Evolutionary conservation across 2,888 invertebrate genomes (phyloP).

Genomic region (Meteorus cinctellus): DNA sequence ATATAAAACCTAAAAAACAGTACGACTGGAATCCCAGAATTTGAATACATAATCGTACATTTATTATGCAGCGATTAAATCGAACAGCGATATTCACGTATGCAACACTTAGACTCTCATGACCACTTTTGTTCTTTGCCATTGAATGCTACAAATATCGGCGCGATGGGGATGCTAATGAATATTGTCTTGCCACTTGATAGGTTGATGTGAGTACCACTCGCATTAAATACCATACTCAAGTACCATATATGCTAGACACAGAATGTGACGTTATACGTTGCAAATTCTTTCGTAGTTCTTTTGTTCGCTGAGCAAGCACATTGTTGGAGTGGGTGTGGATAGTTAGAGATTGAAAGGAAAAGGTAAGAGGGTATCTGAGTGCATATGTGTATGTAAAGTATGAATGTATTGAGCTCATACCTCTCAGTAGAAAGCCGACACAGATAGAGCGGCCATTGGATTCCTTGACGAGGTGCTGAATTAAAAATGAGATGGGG

Average conservation of each 20-base stretch:
- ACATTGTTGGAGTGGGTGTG: neutral
- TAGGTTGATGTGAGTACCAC: conserved; percentile 46
- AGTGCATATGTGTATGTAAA: conserved; percentile 24
- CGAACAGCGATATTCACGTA: neutral
- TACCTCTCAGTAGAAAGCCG: conserved; percentile 15
- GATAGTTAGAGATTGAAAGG: neutral
- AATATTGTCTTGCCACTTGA: conserved; percentile 47
- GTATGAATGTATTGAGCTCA: neutral
- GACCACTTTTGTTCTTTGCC: conserved; percentile 29
- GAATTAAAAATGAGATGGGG: conserved; percentile 63
- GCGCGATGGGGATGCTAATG: conserved; percentile 46
- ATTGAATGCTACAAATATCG: neutral
- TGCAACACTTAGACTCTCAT: neutral
- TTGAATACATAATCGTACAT: neutral
- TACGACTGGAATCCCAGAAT: no score
- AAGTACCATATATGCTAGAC: conserved; percentile 29
- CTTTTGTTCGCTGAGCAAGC: conserved; percentile 26
- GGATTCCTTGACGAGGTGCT: conserved; percentile 63
- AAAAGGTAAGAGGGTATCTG: conserved; percentile 23
- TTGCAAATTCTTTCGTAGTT: neutral
- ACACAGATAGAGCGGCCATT: conserved; percentile 53
- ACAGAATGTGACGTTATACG: neutral
- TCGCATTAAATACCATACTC: conserved; percentile 51
- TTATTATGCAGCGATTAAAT: conserved; percentile 13
- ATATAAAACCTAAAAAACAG: no score